phyloP scores from a whole-genome alignment of 2,797 vertebrate species.

The Etheostoma perlongum region DNA sequence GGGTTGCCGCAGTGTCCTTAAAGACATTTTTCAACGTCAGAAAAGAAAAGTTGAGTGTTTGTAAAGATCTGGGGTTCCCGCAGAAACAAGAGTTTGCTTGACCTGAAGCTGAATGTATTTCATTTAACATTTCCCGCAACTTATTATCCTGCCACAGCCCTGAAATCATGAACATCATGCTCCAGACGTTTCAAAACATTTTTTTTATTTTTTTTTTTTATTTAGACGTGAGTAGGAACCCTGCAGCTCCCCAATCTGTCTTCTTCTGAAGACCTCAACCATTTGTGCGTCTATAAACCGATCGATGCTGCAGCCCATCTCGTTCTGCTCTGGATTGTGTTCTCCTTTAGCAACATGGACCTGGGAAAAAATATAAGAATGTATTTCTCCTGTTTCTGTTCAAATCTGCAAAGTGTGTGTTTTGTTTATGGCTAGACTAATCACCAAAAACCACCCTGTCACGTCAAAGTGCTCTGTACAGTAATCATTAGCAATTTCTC shows the following conservation, averaged over 20 bases:
- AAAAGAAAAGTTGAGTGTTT: conserved; percentile 2
- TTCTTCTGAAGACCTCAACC: conserved; percentile 25
- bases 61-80: conserved; percentile 51
- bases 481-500: conserved; percentile 29
- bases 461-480: conserved; percentile 55
- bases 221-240: conserved; percentile 35
- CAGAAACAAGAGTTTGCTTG: conserved; percentile 28
- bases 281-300: conserved; percentile 2
- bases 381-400: conserved; percentile 70
- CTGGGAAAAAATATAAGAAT: conserved; percentile 66
- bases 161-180: conserved; percentile 9
- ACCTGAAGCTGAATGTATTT: conserved; percentile 75
- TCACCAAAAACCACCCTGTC: conserved; percentile 38
- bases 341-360: conserved; percentile 63
- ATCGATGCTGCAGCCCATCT: conserved; percentile 11
- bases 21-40: neutral
- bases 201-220: neutral
- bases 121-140: conserved; percentile 48
- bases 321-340: conserved; percentile 38
- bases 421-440: conserved; percentile 38
- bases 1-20: conserved; percentile 25
- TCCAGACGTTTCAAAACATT: conserved; percentile 14
- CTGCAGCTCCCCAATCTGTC: neutral
- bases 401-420: conserved; percentile 31
- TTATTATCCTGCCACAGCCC: conserved; percentile 33